phyloP scores from a whole-genome alignment of 2,113 vertebrate species.

The Lepus americanus region DNA sequence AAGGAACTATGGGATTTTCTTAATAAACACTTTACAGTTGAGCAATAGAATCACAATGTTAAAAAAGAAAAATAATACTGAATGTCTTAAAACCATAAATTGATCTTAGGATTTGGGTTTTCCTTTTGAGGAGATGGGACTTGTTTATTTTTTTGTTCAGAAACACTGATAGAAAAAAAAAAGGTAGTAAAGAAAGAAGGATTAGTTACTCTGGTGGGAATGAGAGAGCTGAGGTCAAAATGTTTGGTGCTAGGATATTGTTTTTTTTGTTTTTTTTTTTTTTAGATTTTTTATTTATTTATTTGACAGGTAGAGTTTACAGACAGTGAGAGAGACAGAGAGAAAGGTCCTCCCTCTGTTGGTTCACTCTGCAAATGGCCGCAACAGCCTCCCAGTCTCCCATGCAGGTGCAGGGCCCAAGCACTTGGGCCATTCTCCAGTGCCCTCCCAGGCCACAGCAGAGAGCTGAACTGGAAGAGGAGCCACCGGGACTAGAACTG shows the following conservation, averaged over 20 bases:
- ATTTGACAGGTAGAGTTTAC: no score
- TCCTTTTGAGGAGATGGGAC: neutral
- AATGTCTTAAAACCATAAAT: conserved; percentile 19
- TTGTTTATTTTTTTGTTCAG: conserved; percentile 15
- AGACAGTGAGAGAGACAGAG: no score
- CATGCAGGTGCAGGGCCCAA: no score
- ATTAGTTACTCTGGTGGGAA: neutral
- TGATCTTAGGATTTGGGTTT: neutral
- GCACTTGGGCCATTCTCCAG: no score
- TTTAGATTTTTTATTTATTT: no score
- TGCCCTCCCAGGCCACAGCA: no score
- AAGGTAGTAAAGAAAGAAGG: neutral
- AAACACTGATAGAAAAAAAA: neutral
- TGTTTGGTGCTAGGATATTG: neutral
- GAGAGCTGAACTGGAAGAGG: no score
- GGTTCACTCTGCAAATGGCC: no score
- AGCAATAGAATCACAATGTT: neutral
- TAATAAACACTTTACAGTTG: conserved; percentile 28
- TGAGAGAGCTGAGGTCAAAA: conserved; percentile 4
- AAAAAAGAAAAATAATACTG: neutral
- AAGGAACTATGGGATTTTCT: conserved; percentile 49
- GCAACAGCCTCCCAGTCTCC: no score
- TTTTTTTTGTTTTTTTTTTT: no score
- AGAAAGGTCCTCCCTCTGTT: no score
- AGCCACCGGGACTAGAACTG: no score